phyloP scores from a whole-genome alignment of 1,140 invertebrate species.

The Carposina sasakii region DNA sequence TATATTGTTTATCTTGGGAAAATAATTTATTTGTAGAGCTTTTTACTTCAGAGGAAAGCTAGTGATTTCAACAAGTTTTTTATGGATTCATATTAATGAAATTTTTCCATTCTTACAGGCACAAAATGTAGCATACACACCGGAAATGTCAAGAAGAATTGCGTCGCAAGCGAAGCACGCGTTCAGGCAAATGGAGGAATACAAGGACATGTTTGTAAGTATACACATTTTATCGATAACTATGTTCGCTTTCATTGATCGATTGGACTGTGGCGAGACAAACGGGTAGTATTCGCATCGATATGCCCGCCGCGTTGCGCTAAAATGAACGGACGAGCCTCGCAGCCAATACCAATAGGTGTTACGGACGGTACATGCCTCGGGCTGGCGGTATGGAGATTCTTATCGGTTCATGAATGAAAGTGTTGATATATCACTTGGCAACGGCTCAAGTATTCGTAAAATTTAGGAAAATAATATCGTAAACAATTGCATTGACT shows the following conservation, averaged over 20 bases:
- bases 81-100: no score
- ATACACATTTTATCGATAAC: conserved; percentile 20
- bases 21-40: no score
- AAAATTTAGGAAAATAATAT: neutral
- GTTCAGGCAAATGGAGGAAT: conserved; percentile 16
- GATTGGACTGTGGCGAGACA: conserved; percentile 37
- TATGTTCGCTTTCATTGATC: conserved; percentile 50
- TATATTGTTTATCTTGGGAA: no score
- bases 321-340: conserved; percentile 67
- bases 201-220: conserved; percentile 61
- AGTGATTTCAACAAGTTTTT: no score
- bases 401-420: conserved; percentile 53
- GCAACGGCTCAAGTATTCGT: neutral
- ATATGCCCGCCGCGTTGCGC: conserved; percentile 63
- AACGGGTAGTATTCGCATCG: conserved; percentile 52
- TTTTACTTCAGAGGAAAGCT: no score
- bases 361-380: conserved; percentile 49
- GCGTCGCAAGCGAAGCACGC: conserved; percentile 38
- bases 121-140: conserved; percentile 33
- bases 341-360: conserved; percentile 61
- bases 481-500: no score
- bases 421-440: conserved; percentile 15
- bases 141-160: conserved; percentile 36
- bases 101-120: no score
- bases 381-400: conserved; percentile 40